Conservation (phyloP, 2,888 invertebrate genomes). For the Caenorhabditis parvicauda region DNA sequence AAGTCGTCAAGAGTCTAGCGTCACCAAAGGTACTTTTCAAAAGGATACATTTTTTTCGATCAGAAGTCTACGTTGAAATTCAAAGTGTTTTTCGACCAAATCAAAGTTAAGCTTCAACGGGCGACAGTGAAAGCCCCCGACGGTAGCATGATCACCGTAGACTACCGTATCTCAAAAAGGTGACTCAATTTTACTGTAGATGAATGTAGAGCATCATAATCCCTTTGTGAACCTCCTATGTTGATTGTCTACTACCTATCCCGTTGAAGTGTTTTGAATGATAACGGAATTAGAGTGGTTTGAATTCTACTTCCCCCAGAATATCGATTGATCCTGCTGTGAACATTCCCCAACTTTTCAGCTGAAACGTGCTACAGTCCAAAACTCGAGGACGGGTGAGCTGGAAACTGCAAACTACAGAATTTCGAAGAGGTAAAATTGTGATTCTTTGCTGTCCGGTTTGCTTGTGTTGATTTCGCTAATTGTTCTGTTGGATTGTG, state of each 20-base stretch:
- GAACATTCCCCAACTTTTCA: slow-evolving; percentile 28
- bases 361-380: slow-evolving; percentile 62
- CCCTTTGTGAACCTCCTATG: not conserved
- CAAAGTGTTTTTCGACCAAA: not conserved
- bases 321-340: slow-evolving; percentile 4
- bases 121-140: slow-evolving; percentile 38
- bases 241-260: not conserved
- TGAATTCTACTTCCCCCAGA: not conserved
- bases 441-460: slow-evolving; percentile 1
- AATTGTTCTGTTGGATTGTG: not conserved
- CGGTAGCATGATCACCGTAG: slow-evolving; percentile 34
- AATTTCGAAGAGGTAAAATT: slow-evolving; percentile 80
- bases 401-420: slow-evolving; percentile 89
- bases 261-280: slow-evolving; percentile 4
- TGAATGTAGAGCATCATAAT: not conserved
- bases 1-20: slow-evolving; percentile 79
- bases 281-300: not conserved
- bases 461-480: not conserved
- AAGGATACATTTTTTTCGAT: no score
- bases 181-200: slow-evolving; percentile 3
- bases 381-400: slow-evolving; percentile 69
- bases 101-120: slow-evolving; percentile 33
- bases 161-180: slow-evolving; percentile 48
- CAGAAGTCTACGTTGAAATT: not conserved
- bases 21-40: slow-evolving; percentile 76